Evolutionary conservation across 1,140 invertebrate genomes (phyloP), one percentile per base, ranked within the genome.

Genomic region (Meloidogyne hapla): DNA sequence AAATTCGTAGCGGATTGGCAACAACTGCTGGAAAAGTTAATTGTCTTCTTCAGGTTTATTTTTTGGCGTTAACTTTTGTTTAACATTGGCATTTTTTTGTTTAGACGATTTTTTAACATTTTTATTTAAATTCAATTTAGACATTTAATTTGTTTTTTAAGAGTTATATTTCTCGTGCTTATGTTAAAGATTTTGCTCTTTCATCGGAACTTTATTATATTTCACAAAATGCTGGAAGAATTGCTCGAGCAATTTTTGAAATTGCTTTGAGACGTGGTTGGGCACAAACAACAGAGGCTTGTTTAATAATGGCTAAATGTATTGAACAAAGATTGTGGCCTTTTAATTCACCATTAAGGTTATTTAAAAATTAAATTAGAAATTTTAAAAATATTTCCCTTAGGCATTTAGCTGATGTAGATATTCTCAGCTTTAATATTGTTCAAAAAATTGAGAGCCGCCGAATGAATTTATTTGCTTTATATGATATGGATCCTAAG

Each of bases 11-110:
- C 70, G 93, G 93, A 13, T 92, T 88, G 28, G 95, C 96, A 88
- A 95, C 95, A 88, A 90, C 93, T 42, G 91, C 93, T 84, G 95
- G 94, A 73, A 99, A 99, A 91, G 95, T 98, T 25, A 98, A 98
- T 88, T 95, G 97, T 84, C 89, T 99, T 6, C 90, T 99, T 77
- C 96, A 99, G 88, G 93, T 94, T 89, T 77, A 65, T 78, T 77
- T 26, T 71, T 66, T 23, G 1, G n/a, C n/a, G n/a, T n/a, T n/a
- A n/a, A n/a, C n/a, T n/a, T n/a, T n/a, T n/a, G n/a, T n/a, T n/a
- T n/a, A n/a, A n/a, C n/a, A n/a, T n/a, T n/a, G n/a, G n/a, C n/a
- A n/a, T n/a, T n/a, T n/a, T n/a, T n/a, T n/a, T n/a, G n/a, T n/a
- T n/a, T n/a, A n/a, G n/a, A n/a, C n/a, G n/a, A n/a, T n/a, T n/a